Conservation (phyloP, 2,797 vertebrate genomes). For the Siniperca obscura region DNA sequence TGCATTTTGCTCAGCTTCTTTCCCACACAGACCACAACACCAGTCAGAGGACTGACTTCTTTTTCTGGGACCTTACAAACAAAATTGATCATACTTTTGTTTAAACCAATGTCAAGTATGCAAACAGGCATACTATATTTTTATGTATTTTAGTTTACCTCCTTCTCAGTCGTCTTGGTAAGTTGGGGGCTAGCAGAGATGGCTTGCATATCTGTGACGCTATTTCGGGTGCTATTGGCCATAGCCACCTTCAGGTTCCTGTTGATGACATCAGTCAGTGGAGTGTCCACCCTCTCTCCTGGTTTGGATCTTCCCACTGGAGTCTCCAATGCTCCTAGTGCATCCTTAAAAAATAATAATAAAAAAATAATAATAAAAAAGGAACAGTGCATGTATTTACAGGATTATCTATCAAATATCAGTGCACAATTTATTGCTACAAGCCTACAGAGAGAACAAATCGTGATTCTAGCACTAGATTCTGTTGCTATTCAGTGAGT, state of each 20-base stretch:
- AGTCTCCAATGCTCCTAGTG: slow-evolving; percentile 90
- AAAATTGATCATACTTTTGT: not conserved
- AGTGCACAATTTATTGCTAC: not conserved
- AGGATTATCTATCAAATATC: not conserved
- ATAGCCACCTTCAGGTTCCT: slow-evolving; percentile 92
- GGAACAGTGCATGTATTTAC: not conserved
- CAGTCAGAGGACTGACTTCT: slow-evolving; percentile 81
- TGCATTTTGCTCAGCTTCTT: slow-evolving; percentile 96
- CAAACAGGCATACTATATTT: not conserved
- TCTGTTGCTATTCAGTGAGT: not conserved
- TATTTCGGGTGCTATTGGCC: slow-evolving; percentile 88
- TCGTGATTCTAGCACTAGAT: not conserved
- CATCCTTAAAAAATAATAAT: slow-evolving; percentile 83
- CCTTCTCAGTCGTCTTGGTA: slow-evolving; percentile 66
- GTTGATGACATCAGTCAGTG: slow-evolving; percentile 92
- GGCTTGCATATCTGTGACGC: slow-evolving; percentile 77
- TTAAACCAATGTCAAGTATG: not conserved
- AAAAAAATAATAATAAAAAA: not conserved
- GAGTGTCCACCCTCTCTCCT: slow-evolving; percentile 85
- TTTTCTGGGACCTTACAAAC: slow-evolving; percentile 65
- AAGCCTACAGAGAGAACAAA: not conserved
- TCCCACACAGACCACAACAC: slow-evolving; percentile 92
- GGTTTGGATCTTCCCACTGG: slow-evolving; percentile 85
- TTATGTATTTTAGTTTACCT: slow-evolving; percentile 76
- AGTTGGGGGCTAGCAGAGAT: slow-evolving; percentile 90